Evolutionary conservation across 2,797 vertebrate species (phyloP), one percentile per base, ranked within the genome.

Genomic region (Pseudopleuronectes americanus): DNA sequence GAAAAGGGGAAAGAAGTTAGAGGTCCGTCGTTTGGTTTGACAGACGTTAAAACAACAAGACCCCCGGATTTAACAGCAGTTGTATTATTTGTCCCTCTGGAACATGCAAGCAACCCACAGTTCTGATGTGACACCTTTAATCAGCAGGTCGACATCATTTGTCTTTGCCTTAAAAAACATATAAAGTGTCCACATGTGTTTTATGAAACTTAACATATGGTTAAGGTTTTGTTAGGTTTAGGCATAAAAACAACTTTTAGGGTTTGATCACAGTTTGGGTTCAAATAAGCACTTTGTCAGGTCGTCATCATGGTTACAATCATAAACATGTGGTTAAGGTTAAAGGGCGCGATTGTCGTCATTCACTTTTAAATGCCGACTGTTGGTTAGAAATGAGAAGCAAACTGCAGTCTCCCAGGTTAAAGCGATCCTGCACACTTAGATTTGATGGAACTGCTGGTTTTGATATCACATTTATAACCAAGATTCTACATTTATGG

Each of bases 1-100:
- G 17, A 69, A 67, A 63, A 65, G 19, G 36, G 13, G 28, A 55
- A 71, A 76, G 6, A 6, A n/a, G 17, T 38, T 14, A 22, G 60
- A 47, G 23, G 12, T 10, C 26, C 69, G 16, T 45, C 43, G 16
- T 16, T 61, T 22, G 4, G 14, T 31, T 45, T 31, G 19, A 22
- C 49, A 61, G 36, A 66, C 8, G 28, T 56, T 56, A 51, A 54
- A 21, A 16, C 21, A 13, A 41, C 21, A 28, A 53, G 16, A 21
- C 22, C 0, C 17, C 19, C 14, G n/a, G 49, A 22, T 55, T 21
- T 33, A 54, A 28, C 41, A 38, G 28, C 41, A 38, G 28, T 28
- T 23, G 3, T 0, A 7, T 51, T 14, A 36, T 64, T 48, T 62
- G 13, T 23, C 21, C 36, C 8, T 23, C 5, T n/a, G 5, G 9